These are phyloP conservation scores for Drosophila seclusa DNA, from an alignment of 2,888 invertebrate species.

Conservation along the genomic window DNA sequence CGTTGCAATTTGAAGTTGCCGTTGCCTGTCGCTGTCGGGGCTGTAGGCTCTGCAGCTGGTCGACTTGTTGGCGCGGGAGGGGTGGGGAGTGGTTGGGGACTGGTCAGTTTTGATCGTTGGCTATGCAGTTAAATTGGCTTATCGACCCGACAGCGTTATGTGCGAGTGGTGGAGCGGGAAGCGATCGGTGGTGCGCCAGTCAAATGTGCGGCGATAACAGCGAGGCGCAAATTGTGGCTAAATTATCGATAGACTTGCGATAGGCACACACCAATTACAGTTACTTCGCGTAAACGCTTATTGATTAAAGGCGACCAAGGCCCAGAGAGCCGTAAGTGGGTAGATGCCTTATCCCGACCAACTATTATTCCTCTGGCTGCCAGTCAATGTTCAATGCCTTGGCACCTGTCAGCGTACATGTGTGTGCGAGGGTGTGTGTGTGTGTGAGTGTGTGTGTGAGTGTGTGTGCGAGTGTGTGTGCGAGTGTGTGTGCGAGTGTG, in stretches of 20 bases:
- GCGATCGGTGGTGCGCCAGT: conserved; percentile 11
- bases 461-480: conserved; percentile 24
- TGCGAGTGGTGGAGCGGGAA: conserved; percentile 7
- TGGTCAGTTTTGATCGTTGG: conserved; percentile 53
- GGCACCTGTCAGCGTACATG: conserved; percentile 69
- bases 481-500: conserved; percentile 40
- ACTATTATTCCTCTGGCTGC: conserved; percentile 38
- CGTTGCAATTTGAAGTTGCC: conserved; percentile 61
- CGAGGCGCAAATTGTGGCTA: conserved; percentile 67
- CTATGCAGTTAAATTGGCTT: conserved; percentile 61
- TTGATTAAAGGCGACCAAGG: conserved; percentile 40
- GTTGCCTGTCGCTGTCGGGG: conserved; percentile 46
- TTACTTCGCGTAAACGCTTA: conserved; percentile 56
- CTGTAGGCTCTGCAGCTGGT: conserved; percentile 18
- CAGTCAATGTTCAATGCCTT: conserved; percentile 72
- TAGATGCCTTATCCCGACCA: conserved; percentile 26
- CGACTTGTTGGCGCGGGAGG: background rate
- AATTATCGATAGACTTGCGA: conserved; percentile 75
- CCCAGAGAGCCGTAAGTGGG: conserved; percentile 21
- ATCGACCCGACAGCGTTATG: conserved; percentile 55
- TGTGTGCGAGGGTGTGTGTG: background rate
- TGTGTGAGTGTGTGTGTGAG: background rate
- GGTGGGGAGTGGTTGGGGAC: conserved; percentile 9
- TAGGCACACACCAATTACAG: conserved; percentile 56
- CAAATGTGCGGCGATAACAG: conserved; percentile 50